phyloP scores from a whole-genome alignment of 2,888 invertebrate genomes.

The Polylopha cassiicola region DNA sequence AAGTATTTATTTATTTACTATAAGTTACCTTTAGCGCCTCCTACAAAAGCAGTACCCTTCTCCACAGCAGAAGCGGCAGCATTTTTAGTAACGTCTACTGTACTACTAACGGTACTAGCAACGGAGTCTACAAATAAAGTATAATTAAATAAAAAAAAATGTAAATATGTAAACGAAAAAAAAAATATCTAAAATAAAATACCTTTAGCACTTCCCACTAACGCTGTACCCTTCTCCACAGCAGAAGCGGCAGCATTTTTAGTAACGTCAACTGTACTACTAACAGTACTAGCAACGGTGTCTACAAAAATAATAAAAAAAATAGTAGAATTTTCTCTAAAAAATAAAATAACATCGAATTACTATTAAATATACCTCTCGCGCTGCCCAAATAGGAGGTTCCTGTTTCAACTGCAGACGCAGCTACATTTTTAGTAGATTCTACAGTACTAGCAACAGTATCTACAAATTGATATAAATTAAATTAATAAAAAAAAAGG shows the following conservation, averaged over 20 bases:
- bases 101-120: conserved; percentile 4
- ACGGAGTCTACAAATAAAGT: conserved; percentile 5
- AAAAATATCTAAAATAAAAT: neutral
- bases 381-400: too few relatives aligned
- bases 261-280: conserved; percentile 22
- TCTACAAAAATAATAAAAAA: too few relatives aligned
- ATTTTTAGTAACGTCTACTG: conserved; percentile 6
- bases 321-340: too few relatives aligned
- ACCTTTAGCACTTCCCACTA: conserved; percentile 24
- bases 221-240: conserved; percentile 27
- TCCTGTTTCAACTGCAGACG: too few relatives aligned
- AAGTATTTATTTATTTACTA: neutral
- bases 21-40: neutral
- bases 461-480: conserved; percentile 3
- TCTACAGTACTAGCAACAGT: conserved; percentile 8
- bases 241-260: conserved; percentile 31
- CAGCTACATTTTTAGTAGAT: too few relatives aligned
- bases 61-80: conserved; percentile 7
- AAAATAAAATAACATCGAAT: too few relatives aligned
- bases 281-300: conserved; percentile 26
- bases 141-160: neutral
- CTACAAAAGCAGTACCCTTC: neutral
- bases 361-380: too few relatives aligned
- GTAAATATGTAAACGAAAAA: neutral
- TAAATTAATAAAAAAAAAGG: neutral